Percentiles rank a stretch among this genome's conserved stretches.
Evolutionary conservation across 2,797 vertebrate genomes (phyloP).

Genomic region (Sebastolobus altivelis): DNA sequence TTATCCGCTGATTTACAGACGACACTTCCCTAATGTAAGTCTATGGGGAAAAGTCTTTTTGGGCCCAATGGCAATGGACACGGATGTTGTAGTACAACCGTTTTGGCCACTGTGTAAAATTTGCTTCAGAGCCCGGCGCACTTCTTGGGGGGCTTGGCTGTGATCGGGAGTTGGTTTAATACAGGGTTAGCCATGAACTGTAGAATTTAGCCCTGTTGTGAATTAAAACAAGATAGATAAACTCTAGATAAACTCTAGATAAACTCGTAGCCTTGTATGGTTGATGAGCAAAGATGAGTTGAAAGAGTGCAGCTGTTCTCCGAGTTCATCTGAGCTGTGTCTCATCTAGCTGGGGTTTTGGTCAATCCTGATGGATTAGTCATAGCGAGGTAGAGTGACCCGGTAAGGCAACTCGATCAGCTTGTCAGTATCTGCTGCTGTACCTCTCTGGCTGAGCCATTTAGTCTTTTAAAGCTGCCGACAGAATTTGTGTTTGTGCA

Average conservation of each 20-base stretch:
- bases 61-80: no score
- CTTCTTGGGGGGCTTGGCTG: background rate
- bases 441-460: background rate
- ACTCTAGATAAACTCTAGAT: background rate
- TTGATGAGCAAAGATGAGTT: background rate
- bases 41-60: no score
- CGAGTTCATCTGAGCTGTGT: slow-evolving; percentile 20
- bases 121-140: no score
- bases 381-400: background rate
- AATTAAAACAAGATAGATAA: background rate
- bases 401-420: slow-evolving; percentile 25
- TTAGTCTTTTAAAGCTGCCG: slow-evolving; percentile 14
- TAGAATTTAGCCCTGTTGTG: background rate
- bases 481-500: slow-evolving; percentile 6
- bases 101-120: no score
- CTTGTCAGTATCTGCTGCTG: background rate
- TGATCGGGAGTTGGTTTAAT: background rate
- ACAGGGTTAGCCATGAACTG: background rate
- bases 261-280: background rate
- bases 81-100: no score
- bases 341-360: background rate
- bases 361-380: slow-evolving; percentile 40
- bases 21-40: no score
- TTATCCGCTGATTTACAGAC: no score
- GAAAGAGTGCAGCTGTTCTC: background rate